Evolutionary conservation across 2,113 vertebrate species (phyloP), one percentile per base, ranked within the genome.

Genomic region (Proteles cristata): DNA sequence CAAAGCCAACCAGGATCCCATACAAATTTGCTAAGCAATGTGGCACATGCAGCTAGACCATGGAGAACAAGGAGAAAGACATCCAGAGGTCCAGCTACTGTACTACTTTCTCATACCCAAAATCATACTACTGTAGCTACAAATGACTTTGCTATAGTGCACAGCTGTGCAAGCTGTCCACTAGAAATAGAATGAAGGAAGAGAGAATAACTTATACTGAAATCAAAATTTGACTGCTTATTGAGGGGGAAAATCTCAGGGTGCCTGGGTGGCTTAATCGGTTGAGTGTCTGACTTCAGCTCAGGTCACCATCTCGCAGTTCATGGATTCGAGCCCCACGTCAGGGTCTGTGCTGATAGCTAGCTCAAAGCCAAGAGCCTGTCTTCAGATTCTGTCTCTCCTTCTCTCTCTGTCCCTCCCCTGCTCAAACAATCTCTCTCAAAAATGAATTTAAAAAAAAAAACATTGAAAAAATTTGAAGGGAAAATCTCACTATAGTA

Each of bases 1-100:
- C 94, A 95, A 95, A 97, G 87, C 95, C 96, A 96, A 55, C 55
- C 90, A 17, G 33, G 74, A 31, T 61, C 71, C 93, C 4, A 0
- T 1, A 15, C 23, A 94, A 79, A 43, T n/a, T 86, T 88, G 68
- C 43, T 31, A 79, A 88, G 14, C 50, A 39, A 2, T 0, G 31
- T 80, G 85, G 63, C 69, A 77, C 61, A 71, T 5, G 39, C 17
- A 23, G 21, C 11, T 25, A 61, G 86, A 71, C 93, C 0, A 12
- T 0, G 0, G 3, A 94, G 87, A 88, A 77, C 14, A 33, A 65
- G 19, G 11, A 21, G 68, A 84, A 93, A 73, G 39, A 73, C 15
- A 58, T 90, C 71, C 63, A 17, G 48, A 82, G 85, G 63, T n/a
- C 35, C 73, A 15, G 69, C 96, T 97, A 17, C 97, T 7, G 33